Evolutionary conservation across 2,113 vertebrate genomes (phyloP).

Genomic region (Illadopsis cleaveri): DNA sequence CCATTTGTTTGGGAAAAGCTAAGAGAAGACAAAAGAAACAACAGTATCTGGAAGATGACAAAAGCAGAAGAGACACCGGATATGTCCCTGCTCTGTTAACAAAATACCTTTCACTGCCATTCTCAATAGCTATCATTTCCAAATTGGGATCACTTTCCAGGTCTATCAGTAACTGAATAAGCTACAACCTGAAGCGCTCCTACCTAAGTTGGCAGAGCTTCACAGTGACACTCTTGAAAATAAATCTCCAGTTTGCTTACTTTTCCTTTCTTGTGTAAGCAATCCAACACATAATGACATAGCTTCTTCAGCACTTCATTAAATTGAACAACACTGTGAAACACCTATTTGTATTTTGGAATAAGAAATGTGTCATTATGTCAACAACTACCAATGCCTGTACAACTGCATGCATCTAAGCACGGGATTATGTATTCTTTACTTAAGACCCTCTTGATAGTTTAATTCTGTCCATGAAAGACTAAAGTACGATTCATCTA

Average conservation of each 20-base stretch:
- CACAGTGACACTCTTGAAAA: not conserved
- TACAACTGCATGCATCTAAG: not conserved
- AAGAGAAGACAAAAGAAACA: not conserved
- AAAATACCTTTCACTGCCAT: not conserved
- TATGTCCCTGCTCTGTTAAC: not conserved
- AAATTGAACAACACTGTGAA: not conserved
- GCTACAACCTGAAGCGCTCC: not conserved
- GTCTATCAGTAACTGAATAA: not conserved
- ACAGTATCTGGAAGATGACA: not conserved
- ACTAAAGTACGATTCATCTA: not conserved
- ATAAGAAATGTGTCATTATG: not conserved
- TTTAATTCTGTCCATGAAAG: not conserved
- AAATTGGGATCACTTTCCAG: not conserved
- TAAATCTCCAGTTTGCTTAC: not conserved
- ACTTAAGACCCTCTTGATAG: not conserved
- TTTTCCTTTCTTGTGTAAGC: not conserved
- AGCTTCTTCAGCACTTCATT: not conserved
- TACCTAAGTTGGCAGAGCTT: not conserved
- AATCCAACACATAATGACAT: not conserved
- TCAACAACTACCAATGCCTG: not conserved
- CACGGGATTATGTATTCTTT: not conserved
- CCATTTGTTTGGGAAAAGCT: not conserved
- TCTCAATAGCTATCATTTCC: not conserved
- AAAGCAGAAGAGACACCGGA: not conserved
- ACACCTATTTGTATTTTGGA: not conserved